Percentiles rank a stretch among this genome's conserved stretches.
These are phyloP conservation scores for Eurytemora carolleeae DNA, from an alignment of 1,140 invertebrate genomes.

Conservation along the genomic window DNA sequence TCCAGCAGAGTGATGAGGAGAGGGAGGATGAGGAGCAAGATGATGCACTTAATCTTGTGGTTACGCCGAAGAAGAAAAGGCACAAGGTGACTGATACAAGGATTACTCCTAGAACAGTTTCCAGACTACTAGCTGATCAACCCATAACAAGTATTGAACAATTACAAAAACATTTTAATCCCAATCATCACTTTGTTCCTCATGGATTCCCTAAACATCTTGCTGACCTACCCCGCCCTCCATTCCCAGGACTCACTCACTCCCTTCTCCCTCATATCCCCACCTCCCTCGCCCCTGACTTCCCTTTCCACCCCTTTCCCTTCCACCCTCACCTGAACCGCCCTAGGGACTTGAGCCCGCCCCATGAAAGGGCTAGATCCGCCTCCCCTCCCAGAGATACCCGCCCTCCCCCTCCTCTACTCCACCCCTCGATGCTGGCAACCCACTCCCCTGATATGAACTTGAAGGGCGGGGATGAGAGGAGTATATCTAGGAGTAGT, in stretches of 20 bases:
- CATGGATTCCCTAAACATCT: slow-evolving; percentile 17
- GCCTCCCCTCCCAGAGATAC: slow-evolving; percentile 80
- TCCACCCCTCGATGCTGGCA: slow-evolving; percentile 35
- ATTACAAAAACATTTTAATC: slow-evolving; percentile 17
- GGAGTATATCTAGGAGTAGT: slow-evolving; percentile 18
- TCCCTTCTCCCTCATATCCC: slow-evolving; percentile 76
- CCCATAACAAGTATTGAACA: slow-evolving; percentile 39
- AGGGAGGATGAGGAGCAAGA: slow-evolving; percentile 40
- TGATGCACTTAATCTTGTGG: slow-evolving; percentile 72
- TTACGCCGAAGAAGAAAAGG: slow-evolving; percentile 80
- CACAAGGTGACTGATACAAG: slow-evolving; percentile 91
- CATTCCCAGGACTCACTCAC: slow-evolving; percentile 57
- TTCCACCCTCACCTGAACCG: slow-evolving; percentile 45
- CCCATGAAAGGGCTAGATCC: slow-evolving; percentile 52
- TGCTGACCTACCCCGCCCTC: slow-evolving; percentile 20
- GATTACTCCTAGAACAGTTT: slow-evolving; percentile 72
- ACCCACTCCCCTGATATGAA: slow-evolving; percentile 20
- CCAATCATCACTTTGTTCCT: slow-evolving; percentile 16
- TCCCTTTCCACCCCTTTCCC: slow-evolving; percentile 51
- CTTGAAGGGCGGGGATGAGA: slow-evolving; percentile 19
- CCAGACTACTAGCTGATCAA: slow-evolving; percentile 45
- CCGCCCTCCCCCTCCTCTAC: slow-evolving; percentile 81
- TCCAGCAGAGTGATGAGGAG: slow-evolving; percentile 15
- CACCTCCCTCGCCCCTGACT: slow-evolving; percentile 78
- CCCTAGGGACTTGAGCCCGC: background rate